Conservation (phyloP, 2,888 invertebrate species). For the Drosophila mettleri region DNA sequence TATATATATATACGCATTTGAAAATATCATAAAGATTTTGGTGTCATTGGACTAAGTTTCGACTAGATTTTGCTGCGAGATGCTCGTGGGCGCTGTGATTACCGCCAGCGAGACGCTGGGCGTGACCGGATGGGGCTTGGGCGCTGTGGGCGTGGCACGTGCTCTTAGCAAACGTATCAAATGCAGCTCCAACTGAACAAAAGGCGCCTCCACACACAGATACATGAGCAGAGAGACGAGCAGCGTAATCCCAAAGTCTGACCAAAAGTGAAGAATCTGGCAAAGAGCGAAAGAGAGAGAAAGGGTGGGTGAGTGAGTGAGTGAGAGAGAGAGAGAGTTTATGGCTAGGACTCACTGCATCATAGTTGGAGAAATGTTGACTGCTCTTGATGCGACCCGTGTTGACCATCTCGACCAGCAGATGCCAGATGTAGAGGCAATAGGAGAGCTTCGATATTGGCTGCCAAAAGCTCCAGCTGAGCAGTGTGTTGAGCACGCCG, state of each 20-base stretch:
- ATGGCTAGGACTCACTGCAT: slow-evolving; percentile 60
- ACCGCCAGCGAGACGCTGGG: slow-evolving; percentile 48
- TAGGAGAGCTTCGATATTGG: slow-evolving; percentile 80
- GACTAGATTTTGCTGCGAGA: slow-evolving; percentile 56
- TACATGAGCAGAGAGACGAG: slow-evolving; percentile 46
- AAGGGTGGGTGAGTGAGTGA: neutral
- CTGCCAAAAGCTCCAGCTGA: slow-evolving; percentile 80
- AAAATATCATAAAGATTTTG: slow-evolving; percentile 1
- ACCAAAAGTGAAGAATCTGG: slow-evolving; percentile 77
- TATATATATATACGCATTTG: neutral
- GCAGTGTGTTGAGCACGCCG: slow-evolving; percentile 71
- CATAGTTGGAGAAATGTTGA: slow-evolving; percentile 75
- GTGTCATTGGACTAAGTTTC: slow-evolving; percentile 22
- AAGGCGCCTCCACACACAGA: slow-evolving; percentile 46
- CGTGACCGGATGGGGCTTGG: slow-evolving; percentile 7
- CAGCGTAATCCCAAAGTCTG: slow-evolving; percentile 79
- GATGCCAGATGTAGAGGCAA: slow-evolving; percentile 79
- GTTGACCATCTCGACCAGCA: slow-evolving; percentile 66
- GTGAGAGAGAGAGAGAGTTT: neutral
- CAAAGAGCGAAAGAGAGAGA: neutral
- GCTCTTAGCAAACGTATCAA: slow-evolving; percentile 24
- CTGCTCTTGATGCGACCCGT: slow-evolving; percentile 61
- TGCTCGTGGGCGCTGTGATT: slow-evolving; percentile 30
- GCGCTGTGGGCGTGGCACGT: neutral
- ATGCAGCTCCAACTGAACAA: slow-evolving; percentile 46